Percentiles rank a stretch among this genome's conserved stretches.
Conservation (phyloP, 2,888 invertebrate species). For the Dione vanillae region DNA sequence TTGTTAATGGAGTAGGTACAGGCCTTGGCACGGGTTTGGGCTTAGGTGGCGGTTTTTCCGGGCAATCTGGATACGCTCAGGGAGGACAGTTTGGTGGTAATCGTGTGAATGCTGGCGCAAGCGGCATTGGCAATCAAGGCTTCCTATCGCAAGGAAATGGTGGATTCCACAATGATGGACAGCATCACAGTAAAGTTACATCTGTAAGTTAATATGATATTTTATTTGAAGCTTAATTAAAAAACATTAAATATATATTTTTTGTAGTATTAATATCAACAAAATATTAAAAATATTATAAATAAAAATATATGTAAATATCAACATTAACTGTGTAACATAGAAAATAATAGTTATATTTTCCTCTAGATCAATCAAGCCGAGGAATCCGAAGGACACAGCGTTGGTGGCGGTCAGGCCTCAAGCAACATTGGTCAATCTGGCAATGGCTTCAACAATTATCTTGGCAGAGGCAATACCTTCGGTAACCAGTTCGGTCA, state of each 20-base stretch:
- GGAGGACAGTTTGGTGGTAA: constrained; percentile 35
- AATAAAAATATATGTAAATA: not conserved
- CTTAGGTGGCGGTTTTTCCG: constrained; percentile 28
- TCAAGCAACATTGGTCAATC: not conserved
- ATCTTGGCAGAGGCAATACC: not conserved
- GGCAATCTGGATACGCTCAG: constrained; percentile 25
- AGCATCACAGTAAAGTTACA: constrained; percentile 45
- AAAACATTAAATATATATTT: too few species aligned
- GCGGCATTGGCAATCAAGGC: constrained; percentile 41
- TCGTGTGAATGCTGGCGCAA: constrained; percentile 35
- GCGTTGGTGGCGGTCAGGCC: constrained; percentile 1
- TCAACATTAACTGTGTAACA: too few species aligned
- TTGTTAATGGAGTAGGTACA: not conserved
- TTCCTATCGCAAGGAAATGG: constrained; percentile 39
- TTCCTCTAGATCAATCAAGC: constrained; percentile 30
- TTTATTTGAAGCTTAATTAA: not conserved
- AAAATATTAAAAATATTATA: not conserved
- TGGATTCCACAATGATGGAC: constrained; percentile 41
- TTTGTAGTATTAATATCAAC: too few species aligned
- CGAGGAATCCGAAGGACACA: constrained; percentile 18
- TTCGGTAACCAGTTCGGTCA: constrained; percentile 13
- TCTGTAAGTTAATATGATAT: constrained; percentile 40
- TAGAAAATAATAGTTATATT: not conserved
- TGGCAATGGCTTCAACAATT: constrained; percentile 20
- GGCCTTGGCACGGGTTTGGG: constrained; percentile 25